Conservation (phyloP, 2,797 vertebrate genomes). For the Graptemys geographica region DNA sequence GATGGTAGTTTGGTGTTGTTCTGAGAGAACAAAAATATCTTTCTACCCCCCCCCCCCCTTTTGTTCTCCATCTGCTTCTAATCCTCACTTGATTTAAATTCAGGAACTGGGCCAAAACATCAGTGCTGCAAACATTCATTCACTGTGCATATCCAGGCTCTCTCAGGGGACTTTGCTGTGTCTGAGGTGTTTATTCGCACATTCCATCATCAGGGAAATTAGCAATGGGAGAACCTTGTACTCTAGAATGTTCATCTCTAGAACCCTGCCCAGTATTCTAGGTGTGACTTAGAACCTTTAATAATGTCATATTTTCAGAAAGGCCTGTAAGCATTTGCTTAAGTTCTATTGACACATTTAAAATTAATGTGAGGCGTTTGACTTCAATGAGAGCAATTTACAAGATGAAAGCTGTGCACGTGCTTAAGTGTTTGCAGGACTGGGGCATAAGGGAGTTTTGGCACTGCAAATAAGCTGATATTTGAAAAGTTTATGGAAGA, state of each 20-base stretch:
- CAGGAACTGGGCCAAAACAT: constrained; percentile 73
- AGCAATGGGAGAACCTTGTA: not conserved
- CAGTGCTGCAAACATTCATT: constrained; percentile 43
- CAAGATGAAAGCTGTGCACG: not conserved
- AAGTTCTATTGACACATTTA: not conserved
- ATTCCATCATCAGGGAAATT: not conserved
- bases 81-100: constrained; percentile 27
- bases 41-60: constrained; percentile 19
- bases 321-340: not conserved
- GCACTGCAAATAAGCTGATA: not conserved
- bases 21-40: constrained; percentile 32
- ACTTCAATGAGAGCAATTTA: not conserved
- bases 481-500: not conserved
- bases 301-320: not conserved
- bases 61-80: constrained; percentile 10
- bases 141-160: constrained; percentile 46
- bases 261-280: not conserved
- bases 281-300: not conserved
- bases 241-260: not conserved
- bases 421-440: not conserved
- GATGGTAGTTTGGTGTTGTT: constrained; percentile 68
- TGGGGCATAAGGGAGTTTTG: not conserved
- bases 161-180: not conserved
- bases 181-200: not conserved
- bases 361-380: not conserved